phyloP scores from a whole-genome alignment of 1,140 invertebrate species.

The Zaprionus taronus region DNA sequence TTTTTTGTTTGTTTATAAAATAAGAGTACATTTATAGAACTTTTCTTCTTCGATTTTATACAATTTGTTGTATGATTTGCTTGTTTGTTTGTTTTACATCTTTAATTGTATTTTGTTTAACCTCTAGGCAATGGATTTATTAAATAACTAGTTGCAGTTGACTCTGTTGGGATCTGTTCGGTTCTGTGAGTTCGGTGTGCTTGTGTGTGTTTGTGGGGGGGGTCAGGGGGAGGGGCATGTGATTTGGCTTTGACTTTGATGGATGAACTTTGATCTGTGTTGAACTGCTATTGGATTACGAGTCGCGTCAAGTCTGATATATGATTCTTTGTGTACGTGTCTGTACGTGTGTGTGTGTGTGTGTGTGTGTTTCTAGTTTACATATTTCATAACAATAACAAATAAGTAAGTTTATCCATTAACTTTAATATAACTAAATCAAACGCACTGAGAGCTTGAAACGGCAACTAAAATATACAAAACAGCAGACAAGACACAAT shows the following conservation, averaged over 20 bases:
- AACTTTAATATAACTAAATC: conserved; percentile 75
- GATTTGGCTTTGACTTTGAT: conserved; percentile 72
- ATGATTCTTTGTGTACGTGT: conserved; percentile 49
- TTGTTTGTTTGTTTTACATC: conserved; percentile 57
- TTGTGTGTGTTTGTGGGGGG: background rate
- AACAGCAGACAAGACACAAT: conserved; percentile 47
- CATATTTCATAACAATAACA: conserved; percentile 76
- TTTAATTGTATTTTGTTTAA: conserved; percentile 60
- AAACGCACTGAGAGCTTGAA: conserved; percentile 55
- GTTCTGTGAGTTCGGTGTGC: conserved; percentile 48
- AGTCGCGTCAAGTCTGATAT: conserved; percentile 47
- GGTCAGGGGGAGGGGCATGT: conserved; percentile 34
- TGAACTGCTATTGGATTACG: conserved; percentile 4
- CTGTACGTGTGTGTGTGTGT: conserved; percentile 39
- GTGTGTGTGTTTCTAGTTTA: conserved; percentile 48
- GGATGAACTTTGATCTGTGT: conserved; percentile 30
- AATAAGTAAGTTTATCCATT: conserved; percentile 71
- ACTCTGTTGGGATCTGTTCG: conserved; percentile 21
- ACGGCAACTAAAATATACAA: conserved; percentile 53
- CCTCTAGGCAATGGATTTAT: conserved; percentile 61
- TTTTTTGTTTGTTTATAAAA: conserved; percentile 65
- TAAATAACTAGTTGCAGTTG: conserved; percentile 66
- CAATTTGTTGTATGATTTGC: conserved; percentile 41
- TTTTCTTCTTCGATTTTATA: conserved; percentile 50
- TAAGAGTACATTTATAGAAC: conserved; percentile 67